These are phyloP conservation scores for Epinotia ramella DNA, from an alignment of 2,888 invertebrate genomes.

Conservation along the genomic window DNA sequence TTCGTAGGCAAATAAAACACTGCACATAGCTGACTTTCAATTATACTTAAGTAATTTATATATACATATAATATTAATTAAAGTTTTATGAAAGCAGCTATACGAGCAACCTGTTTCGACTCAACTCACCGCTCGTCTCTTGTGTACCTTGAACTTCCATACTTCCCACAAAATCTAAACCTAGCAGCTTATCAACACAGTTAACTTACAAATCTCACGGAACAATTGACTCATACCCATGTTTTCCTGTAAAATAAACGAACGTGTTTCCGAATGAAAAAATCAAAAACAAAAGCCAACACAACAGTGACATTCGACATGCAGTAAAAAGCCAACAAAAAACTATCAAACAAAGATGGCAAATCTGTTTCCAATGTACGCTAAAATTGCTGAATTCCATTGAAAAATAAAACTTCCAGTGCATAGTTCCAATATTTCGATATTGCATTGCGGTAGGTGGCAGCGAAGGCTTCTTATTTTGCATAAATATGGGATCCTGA, in stretches of 20 bases:
- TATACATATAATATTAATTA: too few relatives aligned
- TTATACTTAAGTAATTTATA: too few relatives aligned
- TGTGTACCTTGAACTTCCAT: too few relatives aligned
- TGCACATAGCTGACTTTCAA: too few relatives aligned
- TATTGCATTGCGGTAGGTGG: constrained; percentile 56
- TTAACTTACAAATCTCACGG: not conserved
- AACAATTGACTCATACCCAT: not conserved
- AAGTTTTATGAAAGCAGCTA: too few relatives aligned
- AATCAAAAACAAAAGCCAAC: constrained; percentile 20
- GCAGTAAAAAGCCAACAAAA: constrained; percentile 24
- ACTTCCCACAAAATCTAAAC: not conserved
- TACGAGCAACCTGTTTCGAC: too few relatives aligned
- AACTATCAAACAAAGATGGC: constrained; percentile 31
- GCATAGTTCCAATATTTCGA: constrained; percentile 62
- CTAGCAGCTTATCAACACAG: constrained; percentile 1
- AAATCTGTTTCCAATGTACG: constrained; percentile 42
- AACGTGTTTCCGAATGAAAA: constrained; percentile 13
- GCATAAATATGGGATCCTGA: constrained; percentile 68
- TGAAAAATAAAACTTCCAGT: constrained; percentile 37
- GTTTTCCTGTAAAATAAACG: constrained; percentile 10
- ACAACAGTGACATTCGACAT: constrained; percentile 23
- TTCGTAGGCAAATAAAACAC: too few relatives aligned
- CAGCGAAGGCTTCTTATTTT: constrained; percentile 59
- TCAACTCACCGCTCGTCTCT: too few relatives aligned
- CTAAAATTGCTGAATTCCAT: constrained; percentile 41